Conservation (phyloP, 1,140 invertebrate genomes). For the Asobara japonica region DNA sequence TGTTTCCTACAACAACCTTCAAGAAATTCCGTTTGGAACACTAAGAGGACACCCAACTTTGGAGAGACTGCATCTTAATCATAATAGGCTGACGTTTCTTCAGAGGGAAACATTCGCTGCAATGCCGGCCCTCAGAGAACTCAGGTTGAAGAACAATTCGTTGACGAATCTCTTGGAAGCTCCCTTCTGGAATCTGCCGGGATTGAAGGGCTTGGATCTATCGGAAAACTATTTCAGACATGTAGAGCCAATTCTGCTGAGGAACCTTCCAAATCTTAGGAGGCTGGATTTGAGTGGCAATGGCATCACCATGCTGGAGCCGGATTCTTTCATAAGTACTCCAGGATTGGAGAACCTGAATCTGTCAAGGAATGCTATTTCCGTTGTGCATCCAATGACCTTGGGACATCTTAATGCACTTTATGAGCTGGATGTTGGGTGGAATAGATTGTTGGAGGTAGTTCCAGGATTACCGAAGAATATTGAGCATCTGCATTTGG, state of each 20-base stretch:
- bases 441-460: slow-evolving; percentile 77
- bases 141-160: slow-evolving; percentile 83
- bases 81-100: slow-evolving; percentile 78
- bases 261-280: slow-evolving; percentile 78
- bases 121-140: slow-evolving; percentile 83
- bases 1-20: slow-evolving; percentile 78
- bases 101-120: slow-evolving; percentile 80
- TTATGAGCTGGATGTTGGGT: slow-evolving; percentile 81
- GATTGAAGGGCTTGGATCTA: slow-evolving; percentile 82
- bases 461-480: slow-evolving; percentile 78
- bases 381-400: slow-evolving; percentile 75
- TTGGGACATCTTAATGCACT: slow-evolving; percentile 78
- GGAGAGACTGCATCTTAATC: slow-evolving; percentile 82
- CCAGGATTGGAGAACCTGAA: slow-evolving; percentile 81
- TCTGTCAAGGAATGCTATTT: slow-evolving; percentile 78
- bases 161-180: slow-evolving; percentile 71
- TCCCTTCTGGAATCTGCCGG: slow-evolving; percentile 84
- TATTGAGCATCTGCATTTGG: slow-evolving; percentile 80
- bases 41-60: slow-evolving; percentile 80
- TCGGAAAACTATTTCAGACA: slow-evolving; percentile 79
- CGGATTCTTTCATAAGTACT: slow-evolving; percentile 77
- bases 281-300: slow-evolving; percentile 84
- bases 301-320: slow-evolving; percentile 75
- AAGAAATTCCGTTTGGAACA: slow-evolving; percentile 78
- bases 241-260: slow-evolving; percentile 76